Percentiles rank a stretch among this genome's conserved stretches.
Evolutionary conservation across 1,140 invertebrate species (phyloP).

Genomic region (Telenomus remus): DNA sequence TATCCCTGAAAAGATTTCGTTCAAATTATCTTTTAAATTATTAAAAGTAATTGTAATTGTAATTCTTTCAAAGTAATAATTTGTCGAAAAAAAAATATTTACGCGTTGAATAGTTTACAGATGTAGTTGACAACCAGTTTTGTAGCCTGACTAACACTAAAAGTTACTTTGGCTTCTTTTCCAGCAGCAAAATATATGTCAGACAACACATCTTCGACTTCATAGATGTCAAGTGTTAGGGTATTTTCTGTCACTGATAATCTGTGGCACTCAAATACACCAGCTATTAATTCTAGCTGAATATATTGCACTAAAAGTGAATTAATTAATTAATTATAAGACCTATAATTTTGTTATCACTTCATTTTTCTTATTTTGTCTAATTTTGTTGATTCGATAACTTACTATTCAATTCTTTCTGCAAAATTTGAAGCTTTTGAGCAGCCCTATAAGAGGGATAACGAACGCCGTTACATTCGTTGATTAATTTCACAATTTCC

Average conservation of each 20-base stretch:
- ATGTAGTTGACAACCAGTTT: slow-evolving; percentile 75
- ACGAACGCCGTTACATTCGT: slow-evolving; percentile 82
- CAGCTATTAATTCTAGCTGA: slow-evolving; percentile 74
- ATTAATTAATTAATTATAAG: slow-evolving; percentile 9
- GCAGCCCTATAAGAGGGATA: slow-evolving; percentile 87
- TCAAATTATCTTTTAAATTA: slow-evolving; percentile 13
- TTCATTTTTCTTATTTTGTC: too few relatives aligned
- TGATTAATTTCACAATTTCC: slow-evolving; percentile 64
- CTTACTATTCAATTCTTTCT: slow-evolving; percentile 77
- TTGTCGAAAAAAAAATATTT: slow-evolving; percentile 48
- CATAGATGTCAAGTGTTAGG: slow-evolving; percentile 72
- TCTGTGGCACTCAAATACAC: slow-evolving; percentile 77
- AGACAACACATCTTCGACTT: slow-evolving; percentile 76
- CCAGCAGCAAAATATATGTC: slow-evolving; percentile 77
- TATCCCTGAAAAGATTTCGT: slow-evolving; percentile 65
- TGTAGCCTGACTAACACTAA: slow-evolving; percentile 71
- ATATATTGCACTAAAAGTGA: slow-evolving; percentile 76
- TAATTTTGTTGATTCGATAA: slow-evolving; percentile 13
- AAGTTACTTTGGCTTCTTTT: slow-evolving; percentile 72
- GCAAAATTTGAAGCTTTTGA: slow-evolving; percentile 82
- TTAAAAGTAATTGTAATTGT: slow-evolving; percentile 1
- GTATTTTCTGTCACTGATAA: slow-evolving; percentile 75
- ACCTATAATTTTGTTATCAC: background rate
- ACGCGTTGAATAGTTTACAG: slow-evolving; percentile 76
- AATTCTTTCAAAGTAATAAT: slow-evolving; percentile 18